Conservation (phyloP, 2,888 invertebrate species). For the Cataglyphis cursor region DNA sequence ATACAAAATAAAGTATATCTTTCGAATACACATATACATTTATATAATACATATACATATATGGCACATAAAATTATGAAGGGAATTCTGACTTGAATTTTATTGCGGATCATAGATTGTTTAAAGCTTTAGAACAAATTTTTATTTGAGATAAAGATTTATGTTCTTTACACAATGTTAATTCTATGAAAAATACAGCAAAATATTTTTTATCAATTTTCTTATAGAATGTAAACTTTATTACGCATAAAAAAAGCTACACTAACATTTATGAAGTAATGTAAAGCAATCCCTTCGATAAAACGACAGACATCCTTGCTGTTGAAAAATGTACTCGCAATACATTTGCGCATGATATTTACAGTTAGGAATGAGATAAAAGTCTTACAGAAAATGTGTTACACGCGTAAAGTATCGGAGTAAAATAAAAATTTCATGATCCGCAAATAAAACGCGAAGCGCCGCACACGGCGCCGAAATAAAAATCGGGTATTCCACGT, state of each 20-base stretch:
- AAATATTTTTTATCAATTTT: background rate
- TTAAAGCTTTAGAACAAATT: background rate
- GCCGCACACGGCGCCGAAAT: slow-evolving; percentile 18
- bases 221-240: slow-evolving; percentile 25
- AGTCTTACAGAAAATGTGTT: background rate
- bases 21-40: too few relatives aligned
- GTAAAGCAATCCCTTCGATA: background rate
- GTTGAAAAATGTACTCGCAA: slow-evolving; percentile 25
- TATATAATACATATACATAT: too few relatives aligned
- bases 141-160: background rate
- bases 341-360: slow-evolving; percentile 18
- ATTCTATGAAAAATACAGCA: background rate
- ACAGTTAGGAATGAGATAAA: slow-evolving; percentile 21
- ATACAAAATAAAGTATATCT: too few relatives aligned
- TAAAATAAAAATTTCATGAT: slow-evolving; percentile 46
- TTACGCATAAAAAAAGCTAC: background rate
- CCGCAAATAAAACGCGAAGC: slow-evolving; percentile 19
- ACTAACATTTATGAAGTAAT: background rate
- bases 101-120: too few relatives aligned
- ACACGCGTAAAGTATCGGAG: slow-evolving; percentile 17
- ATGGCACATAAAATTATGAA: background rate
- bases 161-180: background rate
- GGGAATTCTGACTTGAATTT: background rate
- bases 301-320: background rate
- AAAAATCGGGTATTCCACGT: slow-evolving; percentile 40